Evolutionary conservation across 2,113 vertebrate genomes (phyloP), one percentile per base, ranked within the genome.

Genomic region (Trichomycterus rosablanca): DNA sequence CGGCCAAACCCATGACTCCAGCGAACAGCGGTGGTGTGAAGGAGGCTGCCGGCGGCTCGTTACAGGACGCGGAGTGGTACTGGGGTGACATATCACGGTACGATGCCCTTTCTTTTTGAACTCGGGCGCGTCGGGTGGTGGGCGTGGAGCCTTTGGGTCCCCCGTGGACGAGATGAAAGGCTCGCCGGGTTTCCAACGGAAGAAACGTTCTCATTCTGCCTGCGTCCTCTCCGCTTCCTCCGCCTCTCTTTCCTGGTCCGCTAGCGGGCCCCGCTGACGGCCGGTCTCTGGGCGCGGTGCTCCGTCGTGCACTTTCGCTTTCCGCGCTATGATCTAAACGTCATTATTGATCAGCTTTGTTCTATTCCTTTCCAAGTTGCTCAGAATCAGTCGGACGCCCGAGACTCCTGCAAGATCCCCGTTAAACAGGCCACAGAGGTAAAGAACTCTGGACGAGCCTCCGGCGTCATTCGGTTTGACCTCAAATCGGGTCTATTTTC

Each of bases 1-100:
- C 92, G 37, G 81, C 89, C 68, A 93, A 92, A 69, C 84, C 89
- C 76, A 80, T 90, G 86, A 89, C 86, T 77, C 86, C 90, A 58
- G 76, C 87, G 43, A 84, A 81, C 75, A 83, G 84, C 26, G 89
- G 87, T 60, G 86, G 85, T 55, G 79, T 87, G 56, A 91, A 90
- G 70, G 91, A 92, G 46, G 83, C 68, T 66, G 76, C 83, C 64
- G 70, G 77, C 62, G 78, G 81, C 40, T 82, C 86, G 70, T 85
- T 94, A 70, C 90, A 92, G 74, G 92, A 94, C 69, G 90, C 91
- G 0, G 92, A 94, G 64, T 93, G 92, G 92, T 94, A 94, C 80
- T 94, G 92, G 92, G 92, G 92, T 35, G 92, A 94, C 75, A 94
- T 94, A 76, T 93, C 92, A 75, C 90, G 92, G 91, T 94, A 85